Conservation (phyloP, 2,888 invertebrate species). For the Andrena camellia region DNA sequence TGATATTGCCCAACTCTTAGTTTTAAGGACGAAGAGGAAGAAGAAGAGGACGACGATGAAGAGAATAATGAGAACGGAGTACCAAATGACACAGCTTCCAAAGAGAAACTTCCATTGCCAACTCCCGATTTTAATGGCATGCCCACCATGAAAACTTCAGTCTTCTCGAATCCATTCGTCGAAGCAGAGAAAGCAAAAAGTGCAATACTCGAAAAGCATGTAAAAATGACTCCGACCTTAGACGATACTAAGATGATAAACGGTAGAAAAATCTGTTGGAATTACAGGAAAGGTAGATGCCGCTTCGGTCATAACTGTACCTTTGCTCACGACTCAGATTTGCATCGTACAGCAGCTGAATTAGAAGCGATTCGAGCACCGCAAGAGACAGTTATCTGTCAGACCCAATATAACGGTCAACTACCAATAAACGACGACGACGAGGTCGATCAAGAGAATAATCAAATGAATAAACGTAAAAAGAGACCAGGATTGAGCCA, state of each 20-base stretch:
- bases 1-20: constrained; percentile 84
- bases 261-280: constrained; percentile 96
- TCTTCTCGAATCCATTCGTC: constrained; percentile 94
- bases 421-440: constrained; percentile 74
- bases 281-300: constrained; percentile 95
- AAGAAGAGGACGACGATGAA: constrained; percentile 66
- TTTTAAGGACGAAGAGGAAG: constrained; percentile 81
- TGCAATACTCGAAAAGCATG: constrained; percentile 95
- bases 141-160: constrained; percentile 88
- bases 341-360: constrained; percentile 89
- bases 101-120: constrained; percentile 86
- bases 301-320: constrained; percentile 96
- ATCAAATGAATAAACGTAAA: constrained; percentile 86
- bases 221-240: constrained; percentile 92
- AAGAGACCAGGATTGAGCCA: constrained; percentile 93
- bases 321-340: constrained; percentile 95
- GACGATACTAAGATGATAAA: constrained; percentile 92
- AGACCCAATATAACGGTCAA: constrained; percentile 80
- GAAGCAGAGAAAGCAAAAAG: constrained; percentile 95
- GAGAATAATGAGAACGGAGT: constrained; percentile 48
- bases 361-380: constrained; percentile 86
- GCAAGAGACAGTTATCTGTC: constrained; percentile 84
- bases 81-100: constrained; percentile 75
- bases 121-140: constrained; percentile 88
- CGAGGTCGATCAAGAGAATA: constrained; percentile 86